These are phyloP conservation scores for Exephanes ischioxanthus DNA, from an alignment of 2,888 invertebrate species.

Conservation along the genomic window DNA sequence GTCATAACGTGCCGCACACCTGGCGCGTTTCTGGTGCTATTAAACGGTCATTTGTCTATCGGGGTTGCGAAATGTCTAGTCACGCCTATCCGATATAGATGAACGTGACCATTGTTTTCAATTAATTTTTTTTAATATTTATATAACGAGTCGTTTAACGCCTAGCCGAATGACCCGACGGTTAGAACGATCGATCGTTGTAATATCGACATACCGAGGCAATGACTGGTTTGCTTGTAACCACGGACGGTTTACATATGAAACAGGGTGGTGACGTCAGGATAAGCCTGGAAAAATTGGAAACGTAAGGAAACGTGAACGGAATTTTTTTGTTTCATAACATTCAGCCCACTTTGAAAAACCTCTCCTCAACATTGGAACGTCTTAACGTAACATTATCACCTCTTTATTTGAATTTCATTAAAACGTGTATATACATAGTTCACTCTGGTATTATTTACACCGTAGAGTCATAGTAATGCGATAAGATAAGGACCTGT, in stretches of 20 bases:
- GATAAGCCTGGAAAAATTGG: not conserved
- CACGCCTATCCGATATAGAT: no score
- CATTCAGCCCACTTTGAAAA: not conserved
- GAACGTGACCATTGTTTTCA: no score
- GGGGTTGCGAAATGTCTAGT: no score
- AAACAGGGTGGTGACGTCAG: not conserved
- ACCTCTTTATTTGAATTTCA: conserved; percentile 52
- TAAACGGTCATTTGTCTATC: no score
- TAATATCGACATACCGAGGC: no score
- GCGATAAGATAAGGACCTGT: conserved; percentile 25
- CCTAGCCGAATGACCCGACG: no score
- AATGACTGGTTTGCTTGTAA: no score
- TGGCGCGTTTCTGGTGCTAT: no score
- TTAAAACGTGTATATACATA: conserved; percentile 57
- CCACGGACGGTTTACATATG: not conserved
- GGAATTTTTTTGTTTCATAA: not conserved
- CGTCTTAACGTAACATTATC: conserved; percentile 29
- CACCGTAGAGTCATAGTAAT: conserved; percentile 34
- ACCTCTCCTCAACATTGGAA: not conserved
- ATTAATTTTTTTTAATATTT: no score
- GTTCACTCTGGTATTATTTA: conserved; percentile 41
- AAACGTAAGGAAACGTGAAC: not conserved
- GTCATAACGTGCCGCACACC: no score
- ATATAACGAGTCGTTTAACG: no score
- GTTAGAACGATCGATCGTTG: no score